Conservation (phyloP, 1,140 invertebrate genomes). For the Micrasema longulum region DNA sequence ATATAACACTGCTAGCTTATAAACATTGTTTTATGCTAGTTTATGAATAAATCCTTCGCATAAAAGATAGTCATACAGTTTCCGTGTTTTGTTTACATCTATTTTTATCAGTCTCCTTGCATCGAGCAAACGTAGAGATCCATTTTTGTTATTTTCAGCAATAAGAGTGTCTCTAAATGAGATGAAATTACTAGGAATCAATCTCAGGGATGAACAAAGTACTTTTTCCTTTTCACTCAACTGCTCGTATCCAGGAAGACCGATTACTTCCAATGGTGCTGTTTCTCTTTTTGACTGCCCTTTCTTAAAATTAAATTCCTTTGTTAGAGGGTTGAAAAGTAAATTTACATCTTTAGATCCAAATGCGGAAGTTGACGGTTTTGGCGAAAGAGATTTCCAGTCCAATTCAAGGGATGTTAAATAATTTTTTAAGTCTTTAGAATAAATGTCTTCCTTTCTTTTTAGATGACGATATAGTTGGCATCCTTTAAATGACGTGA, state of each 20-base stretch:
- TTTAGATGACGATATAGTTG: slow-evolving; percentile 76
- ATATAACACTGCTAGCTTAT: too few species aligned
- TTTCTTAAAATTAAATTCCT: slow-evolving; percentile 10
- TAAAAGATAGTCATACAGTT: slow-evolving; percentile 87
- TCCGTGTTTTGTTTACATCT: slow-evolving; percentile 93
- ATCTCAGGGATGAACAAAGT: slow-evolving; percentile 79
- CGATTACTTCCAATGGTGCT: slow-evolving; percentile 80
- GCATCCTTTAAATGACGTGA: slow-evolving; percentile 76
- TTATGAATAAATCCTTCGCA: slow-evolving; percentile 78
- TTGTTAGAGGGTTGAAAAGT: slow-evolving; percentile 16
- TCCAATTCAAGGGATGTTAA: slow-evolving; percentile 63
- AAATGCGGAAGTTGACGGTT: background rate
- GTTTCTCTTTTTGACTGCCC: slow-evolving; percentile 59
- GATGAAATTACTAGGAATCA: slow-evolving; percentile 82
- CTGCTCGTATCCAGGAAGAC: slow-evolving; percentile 83
- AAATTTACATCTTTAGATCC: slow-evolving; percentile 30
- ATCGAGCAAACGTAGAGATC: slow-evolving; percentile 79
- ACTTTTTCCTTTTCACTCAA: slow-evolving; percentile 79
- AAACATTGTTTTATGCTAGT: slow-evolving; percentile 35
- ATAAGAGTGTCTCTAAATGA: slow-evolving; percentile 82
- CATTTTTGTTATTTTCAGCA: slow-evolving; percentile 79
- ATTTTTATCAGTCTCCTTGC: slow-evolving; percentile 88
- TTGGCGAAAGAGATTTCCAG: slow-evolving; percentile 57
- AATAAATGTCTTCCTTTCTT: slow-evolving; percentile 70
- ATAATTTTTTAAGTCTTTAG: slow-evolving; percentile 67